Evolutionary conservation across 1,140 invertebrate genomes (phyloP).

Genomic region (Anoplophora glabripennis): DNA sequence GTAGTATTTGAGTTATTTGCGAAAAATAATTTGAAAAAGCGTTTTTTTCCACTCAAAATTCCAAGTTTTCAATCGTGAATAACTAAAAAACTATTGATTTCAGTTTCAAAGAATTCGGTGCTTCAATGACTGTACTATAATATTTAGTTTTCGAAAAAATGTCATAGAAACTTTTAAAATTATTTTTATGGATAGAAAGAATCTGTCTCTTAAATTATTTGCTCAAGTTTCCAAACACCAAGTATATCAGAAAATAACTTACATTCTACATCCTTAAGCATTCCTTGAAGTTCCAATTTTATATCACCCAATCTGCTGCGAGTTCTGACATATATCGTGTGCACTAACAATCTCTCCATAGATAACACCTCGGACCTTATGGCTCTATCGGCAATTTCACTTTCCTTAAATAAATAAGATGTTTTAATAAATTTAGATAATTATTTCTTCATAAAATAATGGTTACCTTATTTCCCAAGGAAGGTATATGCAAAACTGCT

Average conservation of each 20-base stretch:
- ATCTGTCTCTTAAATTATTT: too few species aligned
- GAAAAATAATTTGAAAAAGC: too few species aligned
- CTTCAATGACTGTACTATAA: too few species aligned
- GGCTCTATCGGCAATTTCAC: conserved; percentile 75
- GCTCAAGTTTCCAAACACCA: too few species aligned
- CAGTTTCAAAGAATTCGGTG: too few species aligned
- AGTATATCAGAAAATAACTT: conserved; percentile 38
- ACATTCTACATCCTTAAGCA: conserved; percentile 73
- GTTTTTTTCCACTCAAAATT: too few species aligned
- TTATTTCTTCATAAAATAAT: conserved; percentile 8
- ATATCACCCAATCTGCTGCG: conserved; percentile 77
- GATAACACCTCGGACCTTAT: conserved; percentile 85
- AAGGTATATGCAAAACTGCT: conserved; percentile 83
- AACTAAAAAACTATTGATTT: too few species aligned
- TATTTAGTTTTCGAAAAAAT: too few species aligned
- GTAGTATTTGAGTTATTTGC: too few species aligned
- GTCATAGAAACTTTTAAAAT: too few species aligned
- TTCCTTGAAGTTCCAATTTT: conserved; percentile 74
- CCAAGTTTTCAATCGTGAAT: too few species aligned
- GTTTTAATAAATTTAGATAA: neutral
- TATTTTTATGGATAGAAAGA: too few species aligned
- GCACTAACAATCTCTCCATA: conserved; percentile 93
- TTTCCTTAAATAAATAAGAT: conserved; percentile 50
- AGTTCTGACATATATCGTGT: conserved; percentile 93
- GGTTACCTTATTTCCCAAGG: conserved; percentile 57